These are phyloP conservation scores for Leptopilina boulardi DNA, from an alignment of 1,140 invertebrate genomes.

Conservation along the genomic window DNA sequence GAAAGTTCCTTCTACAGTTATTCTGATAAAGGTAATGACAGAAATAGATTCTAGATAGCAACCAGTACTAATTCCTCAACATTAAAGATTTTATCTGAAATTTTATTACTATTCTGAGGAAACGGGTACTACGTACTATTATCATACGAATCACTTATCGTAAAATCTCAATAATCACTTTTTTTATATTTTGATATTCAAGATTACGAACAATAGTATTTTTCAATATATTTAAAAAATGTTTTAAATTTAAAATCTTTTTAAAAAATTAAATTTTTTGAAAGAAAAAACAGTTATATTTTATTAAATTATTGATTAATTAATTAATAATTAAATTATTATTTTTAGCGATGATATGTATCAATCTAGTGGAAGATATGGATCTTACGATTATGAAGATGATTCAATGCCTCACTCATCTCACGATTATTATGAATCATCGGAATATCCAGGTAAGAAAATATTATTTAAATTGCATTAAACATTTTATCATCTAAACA, in stretches of 20 bases:
- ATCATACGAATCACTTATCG: background rate
- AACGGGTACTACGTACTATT: background rate
- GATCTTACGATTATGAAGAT: slow-evolving; percentile 72
- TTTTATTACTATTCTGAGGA: slow-evolving; percentile 10
- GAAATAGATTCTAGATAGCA: slow-evolving; percentile 15
- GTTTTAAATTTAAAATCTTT: background rate
- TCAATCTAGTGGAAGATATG: slow-evolving; percentile 48
- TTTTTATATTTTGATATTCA: background rate
- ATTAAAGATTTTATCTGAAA: slow-evolving; percentile 20
- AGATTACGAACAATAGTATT: background rate
- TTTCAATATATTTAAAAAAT: background rate
- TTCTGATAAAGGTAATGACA: slow-evolving; percentile 7
- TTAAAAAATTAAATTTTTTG: too few relatives aligned
- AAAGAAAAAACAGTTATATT: background rate
- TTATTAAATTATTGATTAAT: slow-evolving; percentile 5
- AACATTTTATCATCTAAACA: too few relatives aligned
- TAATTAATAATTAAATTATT: slow-evolving; percentile 44
- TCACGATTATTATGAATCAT: slow-evolving; percentile 72
- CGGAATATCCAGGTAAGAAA: slow-evolving; percentile 73
- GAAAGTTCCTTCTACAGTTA: slow-evolving; percentile 1
- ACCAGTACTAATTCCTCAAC: slow-evolving; percentile 7
- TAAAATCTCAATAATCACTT: background rate
- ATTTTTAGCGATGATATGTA: slow-evolving; percentile 67
- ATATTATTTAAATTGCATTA: background rate
- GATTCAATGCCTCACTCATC: slow-evolving; percentile 68